Base-by-base conservation (phyloP, 2,888 invertebrate species). In the Dynastes maya region DNA sequence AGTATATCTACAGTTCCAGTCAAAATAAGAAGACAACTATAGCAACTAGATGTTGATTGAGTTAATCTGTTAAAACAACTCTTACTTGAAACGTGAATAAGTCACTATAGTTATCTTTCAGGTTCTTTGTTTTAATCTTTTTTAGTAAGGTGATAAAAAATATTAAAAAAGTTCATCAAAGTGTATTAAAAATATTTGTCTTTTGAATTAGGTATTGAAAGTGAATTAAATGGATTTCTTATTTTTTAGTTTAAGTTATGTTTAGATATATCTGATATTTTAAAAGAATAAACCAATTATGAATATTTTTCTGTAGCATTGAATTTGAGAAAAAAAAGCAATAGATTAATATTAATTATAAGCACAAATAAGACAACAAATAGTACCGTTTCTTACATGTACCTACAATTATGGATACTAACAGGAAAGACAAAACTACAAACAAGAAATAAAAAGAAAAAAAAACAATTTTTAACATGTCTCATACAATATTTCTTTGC, bases 101-200 rank as follows among this genome's bases (percentile, higher is more conserved):
- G 22, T 61, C 68, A 71, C 77, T 68, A 63, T 71, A 68, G 70
- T 77, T 71, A 68, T 37, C 63, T 77, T 70, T 63, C 6, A 11
- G 22, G 40, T 1, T 67, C 51, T 45, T 45, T n/a, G 53, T n/a
- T 55, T n/a, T 55, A 55, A 55, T 40, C 58, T n/a, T 61, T 78
- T 64, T 78, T 72, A 71, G 78, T 78, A 71, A 51, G 49, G 71
- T 78, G 71, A 72, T 71, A 51, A 78, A 78, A 64, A 77, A 55
- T 55, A 78, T 64, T 40, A 16, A 72, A 78, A 77, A 77, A 76
- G 64, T 40, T 29, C 9, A 40, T 75, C 40, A 77, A 70, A 63
- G 70, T 70, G 29, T 68, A 63, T 49, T 70, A 71, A 77, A 78
- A 78, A 78, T 78, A 78, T 78, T 78, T 78, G 78, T 78, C 78